Evolutionary conservation across 2,888 invertebrate genomes (phyloP), one percentile per base, ranked within the genome.

Genomic region (Parnassius smintheus): DNA sequence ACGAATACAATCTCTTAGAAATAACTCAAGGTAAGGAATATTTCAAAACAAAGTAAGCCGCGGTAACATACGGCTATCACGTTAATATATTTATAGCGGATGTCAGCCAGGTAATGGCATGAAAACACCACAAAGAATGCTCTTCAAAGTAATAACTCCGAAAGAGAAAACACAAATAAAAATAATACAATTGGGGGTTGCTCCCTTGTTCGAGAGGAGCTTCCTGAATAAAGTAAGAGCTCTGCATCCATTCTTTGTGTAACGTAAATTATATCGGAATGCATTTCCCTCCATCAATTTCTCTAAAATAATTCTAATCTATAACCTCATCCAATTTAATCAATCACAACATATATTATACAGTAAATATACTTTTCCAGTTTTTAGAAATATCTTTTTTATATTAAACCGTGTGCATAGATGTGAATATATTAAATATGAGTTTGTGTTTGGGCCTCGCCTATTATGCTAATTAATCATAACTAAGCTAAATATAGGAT

Each of bases 51-150:
- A 67, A 70, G 73, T 75, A 72, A 76, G 76, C 76, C 70, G 70
- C 79, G 78, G 84, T 83, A 85, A 73, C 68, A 62, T 82, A 86
- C 85, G 82, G 79, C 80, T 73, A 71, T 76, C 68, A 75, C 80
- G 81, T 83, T 86, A 85, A 88, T 83, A 86, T 89, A 90, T 89
- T 91, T 88, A 90, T 88, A 82, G 81, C 80, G 76, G 79, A 86
- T 85, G 86, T 87, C 88, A 82, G 73, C 76, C 88, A 88, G 88
- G 91, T 91, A 90, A 91, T 90, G 89, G 88, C 75, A 87, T 80
- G 90, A 88, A 91, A 86, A 88, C 86, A 88, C 88, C 87, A 80
- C 86, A 80, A 73, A 73, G 79, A 83, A 82, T 80, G 79, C 78
- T 76, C 76, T 80, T 79, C 73, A 73, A 68, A 72, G 80, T 78